Conservation (phyloP, 2,888 invertebrate species). For the Villa cingulata region DNA sequence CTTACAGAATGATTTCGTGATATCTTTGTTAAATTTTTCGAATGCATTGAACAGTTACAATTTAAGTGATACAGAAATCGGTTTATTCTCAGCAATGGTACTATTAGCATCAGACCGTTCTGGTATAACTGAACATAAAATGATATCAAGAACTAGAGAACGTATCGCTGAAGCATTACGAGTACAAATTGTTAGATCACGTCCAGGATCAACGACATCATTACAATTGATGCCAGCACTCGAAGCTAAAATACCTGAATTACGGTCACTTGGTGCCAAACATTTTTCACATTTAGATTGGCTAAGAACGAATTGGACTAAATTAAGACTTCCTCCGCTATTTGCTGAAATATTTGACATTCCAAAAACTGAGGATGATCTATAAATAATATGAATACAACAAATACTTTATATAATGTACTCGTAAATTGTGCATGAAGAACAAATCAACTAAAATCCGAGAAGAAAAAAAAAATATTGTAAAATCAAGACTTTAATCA, state of each 20-base stretch:
- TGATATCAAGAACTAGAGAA: conserved; percentile 66
- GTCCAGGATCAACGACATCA: conserved; percentile 31
- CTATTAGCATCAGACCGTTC: conserved; percentile 67
- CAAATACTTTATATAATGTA: no score
- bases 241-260: conserved; percentile 55
- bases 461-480: no score
- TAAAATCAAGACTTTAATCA: no score
- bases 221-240: conserved; percentile 37
- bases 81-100: conserved; percentile 74
- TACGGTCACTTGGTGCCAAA: conserved; percentile 64
- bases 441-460: no score
- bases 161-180: conserved; percentile 77
- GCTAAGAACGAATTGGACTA: conserved; percentile 81
- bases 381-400: no score
- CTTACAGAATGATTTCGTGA: conserved; percentile 67
- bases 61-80: conserved; percentile 80
- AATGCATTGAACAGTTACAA: conserved; percentile 58
- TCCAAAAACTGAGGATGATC: conserved; percentile 66
- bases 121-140: conserved; percentile 66
- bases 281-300: conserved; percentile 77
- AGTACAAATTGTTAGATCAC: conserved; percentile 47
- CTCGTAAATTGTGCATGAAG: no score
- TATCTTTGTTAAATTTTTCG: conserved; percentile 68
- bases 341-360: conserved; percentile 97
- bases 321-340: conserved; percentile 73